Conservation (phyloP, 2,797 vertebrate genomes). For the Anguilla pacifica region DNA sequence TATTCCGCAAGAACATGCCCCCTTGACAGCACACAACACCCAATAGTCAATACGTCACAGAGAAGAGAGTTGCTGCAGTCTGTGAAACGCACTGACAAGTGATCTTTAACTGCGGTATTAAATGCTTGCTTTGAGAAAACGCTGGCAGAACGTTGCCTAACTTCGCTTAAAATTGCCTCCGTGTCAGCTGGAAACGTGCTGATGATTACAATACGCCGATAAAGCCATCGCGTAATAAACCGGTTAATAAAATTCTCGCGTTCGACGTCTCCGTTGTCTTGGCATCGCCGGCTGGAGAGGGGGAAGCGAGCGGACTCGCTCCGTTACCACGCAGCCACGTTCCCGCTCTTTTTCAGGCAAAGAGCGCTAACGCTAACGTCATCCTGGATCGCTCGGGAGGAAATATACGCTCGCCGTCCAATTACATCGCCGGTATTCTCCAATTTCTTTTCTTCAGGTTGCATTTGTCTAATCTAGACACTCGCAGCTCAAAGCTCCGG, state of each 20-base stretch:
- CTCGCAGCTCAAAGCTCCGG: neutral
- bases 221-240: neutral
- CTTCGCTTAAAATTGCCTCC: neutral
- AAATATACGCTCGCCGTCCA: neutral
- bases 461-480: neutral
- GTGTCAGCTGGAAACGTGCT: neutral
- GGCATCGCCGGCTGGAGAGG: neutral
- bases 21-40: neutral
- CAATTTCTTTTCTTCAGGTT: neutral
- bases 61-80: neutral
- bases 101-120: no score
- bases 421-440: neutral
- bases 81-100: neutral
- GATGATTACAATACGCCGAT: neutral
- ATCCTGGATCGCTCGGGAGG: neutral
- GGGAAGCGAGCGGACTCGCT: neutral
- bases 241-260: neutral
- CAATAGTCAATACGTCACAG: neutral
- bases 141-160: neutral
- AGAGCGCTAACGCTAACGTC: neutral
- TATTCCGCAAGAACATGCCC: neutral
- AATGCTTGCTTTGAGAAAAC: neutral
- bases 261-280: neutral
- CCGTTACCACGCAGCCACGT: neutral
- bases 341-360: neutral